Conservation (phyloP, 2,113 vertebrate species). For the Ageneiosus marmoratus region DNA sequence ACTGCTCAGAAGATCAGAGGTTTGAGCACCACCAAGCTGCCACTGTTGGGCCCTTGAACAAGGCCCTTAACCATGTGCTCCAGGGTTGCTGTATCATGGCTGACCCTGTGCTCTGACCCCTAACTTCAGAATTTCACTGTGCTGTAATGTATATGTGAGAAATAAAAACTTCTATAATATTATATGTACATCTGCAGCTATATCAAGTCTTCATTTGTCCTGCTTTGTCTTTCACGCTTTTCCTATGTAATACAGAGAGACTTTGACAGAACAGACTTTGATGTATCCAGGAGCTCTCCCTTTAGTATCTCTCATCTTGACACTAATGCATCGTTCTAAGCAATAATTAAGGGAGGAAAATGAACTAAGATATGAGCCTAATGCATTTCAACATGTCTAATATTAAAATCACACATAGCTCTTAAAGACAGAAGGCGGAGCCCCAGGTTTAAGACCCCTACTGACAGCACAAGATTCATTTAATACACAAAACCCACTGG, state of each 20-base stretch:
- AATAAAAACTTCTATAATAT: no score
- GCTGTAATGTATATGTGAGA: no score
- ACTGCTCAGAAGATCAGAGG: no score
- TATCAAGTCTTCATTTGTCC: no score
- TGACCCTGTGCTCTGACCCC: no score
- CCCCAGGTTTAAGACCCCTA: not conserved
- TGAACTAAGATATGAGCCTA: not conserved
- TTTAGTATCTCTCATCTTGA: conserved; percentile 27
- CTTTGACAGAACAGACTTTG: conserved; percentile 42
- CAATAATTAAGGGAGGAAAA: conserved; percentile 21
- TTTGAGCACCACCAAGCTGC: no score
- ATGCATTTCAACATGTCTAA: conserved; percentile 3
- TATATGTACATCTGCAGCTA: no score
- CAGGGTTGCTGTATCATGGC: no score
- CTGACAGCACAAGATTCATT: not conserved
- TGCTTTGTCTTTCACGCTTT: no score
- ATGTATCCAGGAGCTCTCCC: conserved; percentile 46
- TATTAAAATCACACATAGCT: conserved; percentile 15
- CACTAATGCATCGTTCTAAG: conserved; percentile 26
- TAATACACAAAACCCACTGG: conserved; percentile 22
- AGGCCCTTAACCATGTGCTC: no score
- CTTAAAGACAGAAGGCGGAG: not conserved
- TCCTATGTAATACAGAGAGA: conserved; percentile 18
- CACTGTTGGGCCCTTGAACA: no score
- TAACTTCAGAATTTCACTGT: no score